Evolutionary conservation across 1,140 invertebrate species (phyloP).

Genomic region (Pseudachorutes palmiensis): DNA sequence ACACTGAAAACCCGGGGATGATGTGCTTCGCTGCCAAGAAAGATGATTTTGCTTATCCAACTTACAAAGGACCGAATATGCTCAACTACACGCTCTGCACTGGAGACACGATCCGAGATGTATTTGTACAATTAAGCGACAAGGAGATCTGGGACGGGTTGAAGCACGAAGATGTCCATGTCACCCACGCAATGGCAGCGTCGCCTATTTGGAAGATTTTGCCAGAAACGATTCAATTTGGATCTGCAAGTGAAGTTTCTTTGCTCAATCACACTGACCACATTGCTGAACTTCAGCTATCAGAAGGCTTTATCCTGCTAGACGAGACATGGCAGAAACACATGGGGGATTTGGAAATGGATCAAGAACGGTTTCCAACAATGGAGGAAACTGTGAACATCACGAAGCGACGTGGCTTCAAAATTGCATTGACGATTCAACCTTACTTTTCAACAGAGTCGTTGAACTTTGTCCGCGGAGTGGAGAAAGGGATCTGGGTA

Average conservation of each 20-base stretch:
- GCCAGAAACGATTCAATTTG: conserved; percentile 48
- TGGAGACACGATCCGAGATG: conserved; percentile 51
- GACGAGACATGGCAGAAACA: conserved; percentile 76
- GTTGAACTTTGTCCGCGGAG: conserved; percentile 62
- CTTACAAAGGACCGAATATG: conserved; percentile 47
- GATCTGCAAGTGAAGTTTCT: conserved; percentile 55
- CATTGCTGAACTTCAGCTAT: conserved; percentile 62
- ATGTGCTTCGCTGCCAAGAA: conserved; percentile 66
- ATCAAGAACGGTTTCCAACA: conserved; percentile 60
- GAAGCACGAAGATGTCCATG: conserved; percentile 61
- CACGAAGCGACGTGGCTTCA: conserved; percentile 70
- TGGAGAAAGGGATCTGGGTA: conserved; percentile 39
- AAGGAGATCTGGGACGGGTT: conserved; percentile 66
- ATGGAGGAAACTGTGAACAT: conserved; percentile 70
- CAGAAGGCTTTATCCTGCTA: conserved; percentile 62
- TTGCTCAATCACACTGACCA: conserved; percentile 74
- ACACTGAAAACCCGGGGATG: conserved; percentile 46
- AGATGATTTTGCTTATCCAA: conserved; percentile 55
- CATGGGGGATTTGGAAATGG: conserved; percentile 67
- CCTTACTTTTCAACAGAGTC: conserved; percentile 80
- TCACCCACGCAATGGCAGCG: conserved; percentile 63
- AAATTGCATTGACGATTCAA: conserved; percentile 71
- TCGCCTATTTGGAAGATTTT: conserved; percentile 79
- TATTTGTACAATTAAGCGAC: conserved; percentile 23
- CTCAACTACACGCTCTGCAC: conserved; percentile 80